These are phyloP conservation scores for Ichneumoninae sp. DNA, from an alignment of 2,888 invertebrate genomes.

Conservation along the genomic window DNA sequence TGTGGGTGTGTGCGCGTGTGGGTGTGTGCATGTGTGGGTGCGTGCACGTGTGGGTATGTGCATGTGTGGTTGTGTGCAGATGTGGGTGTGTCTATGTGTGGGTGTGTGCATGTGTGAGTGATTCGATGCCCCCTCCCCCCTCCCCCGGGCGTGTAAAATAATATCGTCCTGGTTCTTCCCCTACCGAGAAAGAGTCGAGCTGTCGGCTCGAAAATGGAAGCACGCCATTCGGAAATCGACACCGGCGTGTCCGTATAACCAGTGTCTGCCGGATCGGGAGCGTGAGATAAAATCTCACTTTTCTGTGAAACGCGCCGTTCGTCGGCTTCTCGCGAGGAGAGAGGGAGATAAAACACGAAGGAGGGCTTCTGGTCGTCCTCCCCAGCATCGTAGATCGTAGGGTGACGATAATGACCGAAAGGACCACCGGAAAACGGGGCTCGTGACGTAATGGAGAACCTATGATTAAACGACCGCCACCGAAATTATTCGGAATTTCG, in stretches of 20 bases:
- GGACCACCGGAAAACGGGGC: slow-evolving; percentile 47
- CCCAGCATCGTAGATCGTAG: slow-evolving; percentile 37
- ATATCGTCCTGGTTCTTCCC: slow-evolving; percentile 72
- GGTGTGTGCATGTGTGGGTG: too few relatives aligned
- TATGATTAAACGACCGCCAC: slow-evolving; percentile 42
- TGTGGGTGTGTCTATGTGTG: slow-evolving; percentile 3
- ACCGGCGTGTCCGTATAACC: slow-evolving; percentile 69
- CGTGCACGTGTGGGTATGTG: neutral
- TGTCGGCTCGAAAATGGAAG: slow-evolving; percentile 68
- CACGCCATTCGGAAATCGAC: slow-evolving; percentile 77
- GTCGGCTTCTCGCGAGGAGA: slow-evolving; percentile 62
- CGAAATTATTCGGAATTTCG: neutral
- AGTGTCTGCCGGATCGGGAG: slow-evolving; percentile 70
- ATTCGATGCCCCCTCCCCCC: slow-evolving; percentile 63
- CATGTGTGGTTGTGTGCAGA: neutral
- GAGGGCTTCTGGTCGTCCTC: slow-evolving; percentile 25
- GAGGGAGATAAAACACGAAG: slow-evolving; percentile 43
- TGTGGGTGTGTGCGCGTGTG: neutral
- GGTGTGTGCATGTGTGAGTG: slow-evolving; percentile 1
- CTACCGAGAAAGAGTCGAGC: slow-evolving; percentile 64
- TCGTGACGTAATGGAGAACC: slow-evolving; percentile 22
- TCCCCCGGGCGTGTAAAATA: slow-evolving; percentile 72
- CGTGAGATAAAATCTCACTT: slow-evolving; percentile 78
- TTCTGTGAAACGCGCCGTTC: slow-evolving; percentile 73
- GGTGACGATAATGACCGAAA: slow-evolving; percentile 44